phyloP scores from a whole-genome alignment of 1,140 invertebrate genomes.

The Mamestra configurata region DNA sequence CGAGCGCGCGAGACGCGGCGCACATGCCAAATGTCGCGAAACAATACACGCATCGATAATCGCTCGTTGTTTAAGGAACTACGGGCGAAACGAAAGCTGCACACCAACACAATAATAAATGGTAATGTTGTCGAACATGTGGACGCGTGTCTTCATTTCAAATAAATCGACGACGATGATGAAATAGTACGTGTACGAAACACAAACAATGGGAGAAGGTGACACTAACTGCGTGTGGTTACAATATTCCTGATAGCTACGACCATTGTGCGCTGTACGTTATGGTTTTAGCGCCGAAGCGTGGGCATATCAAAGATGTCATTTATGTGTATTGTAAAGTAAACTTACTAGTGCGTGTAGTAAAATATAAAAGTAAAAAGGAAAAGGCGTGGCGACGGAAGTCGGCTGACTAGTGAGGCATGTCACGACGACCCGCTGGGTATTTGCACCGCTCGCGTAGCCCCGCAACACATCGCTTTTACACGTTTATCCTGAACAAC shows the following conservation, averaged over 20 bases:
- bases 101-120: conserved; percentile 72
- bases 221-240: conserved; percentile 62
- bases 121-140: conserved; percentile 71
- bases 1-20: conserved; percentile 71
- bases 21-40: conserved; percentile 79
- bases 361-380: conserved; percentile 61
- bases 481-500: conserved; percentile 6
- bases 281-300: conserved; percentile 55
- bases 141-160: conserved; percentile 73
- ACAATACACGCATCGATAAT: conserved; percentile 80
- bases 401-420: conserved; percentile 56
- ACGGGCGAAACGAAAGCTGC: conserved; percentile 71
- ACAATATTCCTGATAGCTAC: conserved; percentile 58
- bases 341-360: conserved; percentile 52
- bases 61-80: conserved; percentile 69
- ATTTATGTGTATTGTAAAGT: conserved; percentile 50
- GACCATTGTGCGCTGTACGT: conserved; percentile 55
- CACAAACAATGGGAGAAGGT: conserved; percentile 71
- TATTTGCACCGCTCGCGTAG: conserved; percentile 5
- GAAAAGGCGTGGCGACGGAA: conserved; percentile 65
- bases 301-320: conserved; percentile 59
- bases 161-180: conserved; percentile 72
- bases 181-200: conserved; percentile 72
- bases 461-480: neutral
- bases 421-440: conserved; percentile 55